These are phyloP conservation scores for Stenurella melanura DNA, from an alignment of 2,888 invertebrate species.

Conservation along the genomic window DNA sequence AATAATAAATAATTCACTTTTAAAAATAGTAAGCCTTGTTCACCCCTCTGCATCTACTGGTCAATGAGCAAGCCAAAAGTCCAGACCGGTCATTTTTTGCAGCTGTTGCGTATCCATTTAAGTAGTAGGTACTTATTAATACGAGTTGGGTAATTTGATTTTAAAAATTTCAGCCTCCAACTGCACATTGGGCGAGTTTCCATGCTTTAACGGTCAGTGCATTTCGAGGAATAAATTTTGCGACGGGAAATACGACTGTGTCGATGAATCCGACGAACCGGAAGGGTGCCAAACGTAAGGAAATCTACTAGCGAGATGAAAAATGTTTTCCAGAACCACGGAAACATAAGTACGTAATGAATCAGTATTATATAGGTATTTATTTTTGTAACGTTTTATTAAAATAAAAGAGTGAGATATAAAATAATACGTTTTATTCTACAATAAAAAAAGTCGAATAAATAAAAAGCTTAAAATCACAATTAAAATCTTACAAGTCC, in stretches of 20 bases:
- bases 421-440: constrained; percentile 10
- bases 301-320: neutral
- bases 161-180: constrained; percentile 43
- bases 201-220: constrained; percentile 79
- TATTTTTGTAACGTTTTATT: constrained; percentile 42
- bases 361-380: constrained; percentile 28
- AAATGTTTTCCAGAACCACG: neutral
- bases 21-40: too few relatives aligned
- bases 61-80: too few relatives aligned
- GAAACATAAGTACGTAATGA: neutral
- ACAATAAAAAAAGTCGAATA: constrained; percentile 12
- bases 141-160: too few relatives aligned
- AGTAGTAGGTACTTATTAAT: too few relatives aligned
- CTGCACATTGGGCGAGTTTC: constrained; percentile 59
- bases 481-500: constrained; percentile 56
- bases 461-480: constrained; percentile 23
- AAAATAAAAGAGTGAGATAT: constrained; percentile 16
- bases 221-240: constrained; percentile 78
- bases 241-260: constrained; percentile 81
- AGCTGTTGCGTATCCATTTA: too few relatives aligned
- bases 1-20: too few relatives aligned
- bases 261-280: constrained; percentile 82
- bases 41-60: too few relatives aligned
- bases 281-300: constrained; percentile 72
- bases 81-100: too few relatives aligned